Conservation (phyloP, 2,888 invertebrate genomes). For the Ceriagrion tenellum region DNA sequence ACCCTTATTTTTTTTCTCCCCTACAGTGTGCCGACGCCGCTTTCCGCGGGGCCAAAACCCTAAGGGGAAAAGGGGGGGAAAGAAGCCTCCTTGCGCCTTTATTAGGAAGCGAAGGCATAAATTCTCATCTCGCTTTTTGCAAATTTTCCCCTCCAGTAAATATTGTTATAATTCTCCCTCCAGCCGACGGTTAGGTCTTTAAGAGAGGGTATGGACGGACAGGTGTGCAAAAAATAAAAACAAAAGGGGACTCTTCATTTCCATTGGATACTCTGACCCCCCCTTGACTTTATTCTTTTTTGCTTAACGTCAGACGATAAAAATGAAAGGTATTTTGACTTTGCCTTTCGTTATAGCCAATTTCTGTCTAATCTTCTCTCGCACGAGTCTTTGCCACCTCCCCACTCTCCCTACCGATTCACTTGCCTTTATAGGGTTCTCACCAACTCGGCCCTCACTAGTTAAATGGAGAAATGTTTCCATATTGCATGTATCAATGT, state of each 20-base stretch:
- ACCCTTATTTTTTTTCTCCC: background rate
- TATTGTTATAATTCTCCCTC: background rate
- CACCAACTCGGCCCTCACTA: background rate
- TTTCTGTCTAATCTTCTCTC: background rate
- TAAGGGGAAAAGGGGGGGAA: background rate
- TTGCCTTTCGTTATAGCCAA: background rate
- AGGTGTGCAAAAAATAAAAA: background rate
- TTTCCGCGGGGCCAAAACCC: background rate
- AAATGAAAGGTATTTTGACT: background rate
- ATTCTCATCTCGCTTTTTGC: slow-evolving; percentile 15
- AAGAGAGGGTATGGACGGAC: background rate
- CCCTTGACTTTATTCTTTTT: background rate
- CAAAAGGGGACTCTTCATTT: slow-evolving; percentile 17
- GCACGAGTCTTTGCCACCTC: background rate
- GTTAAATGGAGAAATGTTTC: background rate
- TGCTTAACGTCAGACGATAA: background rate
- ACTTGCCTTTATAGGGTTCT: slow-evolving; percentile 3
- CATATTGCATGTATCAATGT: background rate
- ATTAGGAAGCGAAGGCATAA: background rate
- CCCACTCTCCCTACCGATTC: background rate
- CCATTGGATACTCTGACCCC: background rate
- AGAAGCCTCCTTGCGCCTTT: background rate
- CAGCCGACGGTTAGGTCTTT: background rate
- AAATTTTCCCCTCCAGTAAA: background rate
- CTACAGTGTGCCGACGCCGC: background rate